Conservation (phyloP, 2,113 vertebrate genomes). For the Heterocephalus glaber region DNA sequence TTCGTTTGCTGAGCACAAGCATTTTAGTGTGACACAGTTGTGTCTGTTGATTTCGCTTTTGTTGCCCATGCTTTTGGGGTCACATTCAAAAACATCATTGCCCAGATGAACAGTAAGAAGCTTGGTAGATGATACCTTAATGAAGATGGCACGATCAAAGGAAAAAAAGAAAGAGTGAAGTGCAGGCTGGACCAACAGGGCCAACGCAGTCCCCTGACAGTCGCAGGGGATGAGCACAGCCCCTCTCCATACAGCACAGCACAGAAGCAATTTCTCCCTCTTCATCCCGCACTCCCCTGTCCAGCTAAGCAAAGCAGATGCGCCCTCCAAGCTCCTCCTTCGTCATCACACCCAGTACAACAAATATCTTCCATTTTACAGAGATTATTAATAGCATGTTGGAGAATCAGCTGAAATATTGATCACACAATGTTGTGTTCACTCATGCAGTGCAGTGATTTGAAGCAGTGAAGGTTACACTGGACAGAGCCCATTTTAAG, state of each 20-base stretch:
- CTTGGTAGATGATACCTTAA: not conserved
- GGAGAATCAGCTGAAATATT: conserved; percentile 5
- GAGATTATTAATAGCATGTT: not conserved
- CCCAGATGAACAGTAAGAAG: fast-evolving
- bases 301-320: not conserved
- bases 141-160: not conserved
- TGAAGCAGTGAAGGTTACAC: not conserved
- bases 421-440: not conserved
- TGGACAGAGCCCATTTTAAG: not conserved
- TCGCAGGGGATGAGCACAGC: no score
- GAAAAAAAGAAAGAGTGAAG: not conserved
- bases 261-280: not conserved
- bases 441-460: not conserved
- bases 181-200: not conserved
- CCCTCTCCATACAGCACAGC: no score
- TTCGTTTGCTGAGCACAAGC: not conserved
- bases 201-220: not conserved
- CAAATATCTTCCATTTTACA: not conserved
- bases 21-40: no score
- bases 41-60: not conserved
- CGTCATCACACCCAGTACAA: not conserved
- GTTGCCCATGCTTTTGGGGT: not conserved
- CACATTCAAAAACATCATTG: not conserved
- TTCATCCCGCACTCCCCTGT: not conserved
- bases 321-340: not conserved